Percentiles rank a stretch among this genome's conserved stretches.
Evolutionary conservation across 2,797 vertebrate genomes (phyloP).

Genomic region (Oceanodroma leucorhoa): DNA sequence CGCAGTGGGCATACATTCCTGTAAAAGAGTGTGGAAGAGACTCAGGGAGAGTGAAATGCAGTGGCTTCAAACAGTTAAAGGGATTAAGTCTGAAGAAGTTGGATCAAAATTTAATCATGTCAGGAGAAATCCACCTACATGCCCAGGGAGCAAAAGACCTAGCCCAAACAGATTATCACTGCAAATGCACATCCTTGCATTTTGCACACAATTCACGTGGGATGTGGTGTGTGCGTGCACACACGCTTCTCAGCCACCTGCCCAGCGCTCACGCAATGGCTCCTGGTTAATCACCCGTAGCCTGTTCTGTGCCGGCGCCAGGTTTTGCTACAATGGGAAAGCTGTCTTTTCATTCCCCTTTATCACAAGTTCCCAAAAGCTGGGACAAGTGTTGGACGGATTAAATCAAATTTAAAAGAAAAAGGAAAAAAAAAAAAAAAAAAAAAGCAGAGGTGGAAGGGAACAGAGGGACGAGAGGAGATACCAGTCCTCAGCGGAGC

Average conservation of each 20-base stretch:
- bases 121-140: not conserved
- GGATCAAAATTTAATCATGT: not conserved
- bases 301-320: not conserved
- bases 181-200: not conserved
- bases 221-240: not conserved
- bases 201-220: not conserved
- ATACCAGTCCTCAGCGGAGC: not conserved
- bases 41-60: not conserved
- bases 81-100: not conserved
- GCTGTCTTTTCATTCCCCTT: constrained; percentile 41
- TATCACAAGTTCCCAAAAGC: constrained; percentile 46
- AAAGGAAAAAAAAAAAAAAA: not conserved
- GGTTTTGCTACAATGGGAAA: constrained; percentile 16
- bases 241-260: not conserved
- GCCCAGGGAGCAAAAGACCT: not conserved
- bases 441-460: not conserved
- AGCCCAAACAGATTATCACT: not conserved
- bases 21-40: not conserved
- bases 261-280: not conserved
- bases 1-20: not conserved
- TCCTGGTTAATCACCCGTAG: constrained; percentile 17
- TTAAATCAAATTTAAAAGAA: constrained; percentile 51
- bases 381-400: constrained; percentile 50
- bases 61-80: not conserved
- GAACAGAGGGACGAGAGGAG: not conserved